Conservation (phyloP, 2,888 invertebrate species). For the Clostera curtula region DNA sequence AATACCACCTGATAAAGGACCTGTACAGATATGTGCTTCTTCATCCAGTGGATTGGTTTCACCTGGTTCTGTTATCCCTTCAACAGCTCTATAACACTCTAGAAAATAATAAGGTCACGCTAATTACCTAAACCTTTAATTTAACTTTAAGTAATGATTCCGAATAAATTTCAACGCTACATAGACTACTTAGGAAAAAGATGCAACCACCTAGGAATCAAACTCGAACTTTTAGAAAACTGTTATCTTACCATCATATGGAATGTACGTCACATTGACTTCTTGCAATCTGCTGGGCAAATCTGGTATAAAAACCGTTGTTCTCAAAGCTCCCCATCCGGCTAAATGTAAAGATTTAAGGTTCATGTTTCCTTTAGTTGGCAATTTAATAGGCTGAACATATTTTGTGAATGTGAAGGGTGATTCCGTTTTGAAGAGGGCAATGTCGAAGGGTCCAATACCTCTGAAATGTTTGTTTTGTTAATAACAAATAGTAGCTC, state of each 20-base stretch:
- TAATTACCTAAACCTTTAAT: neutral
- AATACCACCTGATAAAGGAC: slow-evolving; percentile 59
- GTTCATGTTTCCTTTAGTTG: slow-evolving; percentile 34
- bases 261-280: slow-evolving; percentile 49
- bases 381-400: slow-evolving; percentile 60
- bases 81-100: slow-evolving; percentile 57
- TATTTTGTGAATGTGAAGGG: slow-evolving; percentile 45
- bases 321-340: slow-evolving; percentile 70
- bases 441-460: slow-evolving; percentile 71
- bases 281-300: slow-evolving; percentile 61
- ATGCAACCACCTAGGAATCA: too few relatives aligned
- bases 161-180: too few relatives aligned
- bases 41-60: slow-evolving; percentile 56
- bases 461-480: slow-evolving; percentile 35
- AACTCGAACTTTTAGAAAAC: neutral
- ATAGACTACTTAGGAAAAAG: too few relatives aligned
- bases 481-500: neutral
- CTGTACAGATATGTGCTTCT: slow-evolving; percentile 69
- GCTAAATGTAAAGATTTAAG: slow-evolving; percentile 39
- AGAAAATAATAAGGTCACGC: neutral
- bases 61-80: slow-evolving; percentile 36
- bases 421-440: slow-evolving; percentile 51
- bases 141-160: neutral
- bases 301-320: slow-evolving; percentile 45
- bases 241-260: slow-evolving; percentile 44